Base-by-base conservation (phyloP, 1,140 invertebrate genomes). In the Drosophila busckii region DNA sequence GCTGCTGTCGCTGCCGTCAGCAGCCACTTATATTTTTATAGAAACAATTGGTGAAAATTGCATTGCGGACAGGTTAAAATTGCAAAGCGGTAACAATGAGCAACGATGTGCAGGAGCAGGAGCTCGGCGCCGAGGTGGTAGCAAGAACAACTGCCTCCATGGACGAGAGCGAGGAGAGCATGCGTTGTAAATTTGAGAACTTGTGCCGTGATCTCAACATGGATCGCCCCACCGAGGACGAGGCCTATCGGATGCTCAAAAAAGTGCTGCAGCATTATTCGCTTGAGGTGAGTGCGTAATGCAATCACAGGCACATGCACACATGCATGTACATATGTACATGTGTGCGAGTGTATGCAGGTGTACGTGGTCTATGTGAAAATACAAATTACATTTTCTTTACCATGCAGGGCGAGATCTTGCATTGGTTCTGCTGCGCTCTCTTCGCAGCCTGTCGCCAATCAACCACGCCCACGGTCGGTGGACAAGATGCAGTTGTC, bases 361-460 rank as follows among this genome's bases (percentile, higher is more conserved):
- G 13, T 17, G 17, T 16, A 1, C 19, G 7, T 41, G 10, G 13
- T 26, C 13, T 15, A 22, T 17, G n/a, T n/a, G n/a, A n/a, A n/a
- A n/a, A 17, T 17, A 13, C 9, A 1, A 42, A 23, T 2, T 2
- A 26, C 15, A 5, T 10, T 7, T 3, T 7, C 3, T 19, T 52
- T 50, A 69, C 88, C 90, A 49, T 29, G 7, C 83, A 98, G 96
- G 97, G 97, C 7, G 94, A 98, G 78, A 90, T 92, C 41, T 88
- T 94, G 31, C 96, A 98, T 87, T 99, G 98, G 98, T 91, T 99
- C 73, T 95, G 95, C 28, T 99, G 97, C 91, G 94, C 96, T 13
- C 88, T 98, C 9, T 98, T 97, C 88, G 95, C 96, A 16, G 94
- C 96, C 10, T 98, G 96, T 87, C 89, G 96, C 32, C 92, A 93